Conservation (phyloP, 1,140 invertebrate species). For the Mactra quadrangularis region DNA sequence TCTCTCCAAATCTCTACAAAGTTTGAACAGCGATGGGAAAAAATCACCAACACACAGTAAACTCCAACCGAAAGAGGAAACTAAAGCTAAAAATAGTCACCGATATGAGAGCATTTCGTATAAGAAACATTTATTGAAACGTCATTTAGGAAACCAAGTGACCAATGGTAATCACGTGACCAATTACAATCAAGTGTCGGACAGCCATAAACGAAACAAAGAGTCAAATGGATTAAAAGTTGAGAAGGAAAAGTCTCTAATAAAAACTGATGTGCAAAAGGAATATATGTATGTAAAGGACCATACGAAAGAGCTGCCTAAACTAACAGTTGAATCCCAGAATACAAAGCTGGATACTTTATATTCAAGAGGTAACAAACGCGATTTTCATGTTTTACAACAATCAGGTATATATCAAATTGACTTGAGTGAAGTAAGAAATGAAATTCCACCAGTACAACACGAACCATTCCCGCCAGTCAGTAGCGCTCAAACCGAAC, state of each 20-base stretch:
- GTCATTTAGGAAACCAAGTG: neutral
- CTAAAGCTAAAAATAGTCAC: conserved; percentile 2
- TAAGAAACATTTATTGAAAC: conserved; percentile 48
- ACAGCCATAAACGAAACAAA: conserved; percentile 18
- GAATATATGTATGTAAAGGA: conserved; percentile 28
- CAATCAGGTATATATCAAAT: conserved; percentile 55
- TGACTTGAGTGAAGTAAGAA: conserved; percentile 52
- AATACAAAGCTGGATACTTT: neutral
- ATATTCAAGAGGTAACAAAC: conserved; percentile 6
- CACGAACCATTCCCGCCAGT: conserved; percentile 37
- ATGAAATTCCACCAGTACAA: conserved; percentile 49
- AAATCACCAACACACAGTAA: neutral
- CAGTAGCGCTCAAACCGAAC: conserved; percentile 23
- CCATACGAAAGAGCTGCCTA: neutral
- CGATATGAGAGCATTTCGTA: conserved; percentile 45
- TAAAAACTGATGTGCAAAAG: neutral
- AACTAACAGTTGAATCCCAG: no score
- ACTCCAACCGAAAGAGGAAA: neutral
- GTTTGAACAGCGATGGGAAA: neutral
- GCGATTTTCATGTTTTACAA: conserved; percentile 38
- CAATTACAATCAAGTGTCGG: neutral
- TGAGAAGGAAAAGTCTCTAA: neutral
- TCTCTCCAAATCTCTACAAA: conserved; percentile 45
- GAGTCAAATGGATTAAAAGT: neutral
- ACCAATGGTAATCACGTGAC: neutral